Base-by-base conservation (phyloP, 2,113 vertebrate genomes). In the Misgurnus anguillicaudatus region DNA sequence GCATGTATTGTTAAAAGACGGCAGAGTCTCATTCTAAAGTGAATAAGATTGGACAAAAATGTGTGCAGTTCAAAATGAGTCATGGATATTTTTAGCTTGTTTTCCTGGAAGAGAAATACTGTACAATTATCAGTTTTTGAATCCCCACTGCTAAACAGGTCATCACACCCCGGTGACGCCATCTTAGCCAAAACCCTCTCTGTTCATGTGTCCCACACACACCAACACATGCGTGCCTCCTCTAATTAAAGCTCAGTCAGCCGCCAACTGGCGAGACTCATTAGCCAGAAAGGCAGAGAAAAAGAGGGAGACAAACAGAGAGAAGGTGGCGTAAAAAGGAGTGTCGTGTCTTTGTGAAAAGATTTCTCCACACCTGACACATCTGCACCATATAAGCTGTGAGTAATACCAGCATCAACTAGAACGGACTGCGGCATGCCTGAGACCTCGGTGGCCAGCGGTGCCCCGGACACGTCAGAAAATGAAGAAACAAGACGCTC, bases 381-480 rank as follows among this genome's bases (percentile, higher is more conserved):
- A 14, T 79, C 61, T 69, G 38, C 36, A 16, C 17, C 6, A 74
- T 73, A 82, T 80, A 87, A 84, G 85, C 85, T 86, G 87, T 90
- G 89, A 91, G 87, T 91, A 89, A 90, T 90, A 90, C 85, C 84
- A 83, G 85, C 85, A 81, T 86, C 87, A 89, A 90, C 85, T 67
- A 69, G 75, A 90, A 88, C 78, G 83, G 90, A 91, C 88, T 86
- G 86, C 78, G 17, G 62, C 36, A 11, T 78, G 61, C 75, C 60
- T 45, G 55, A 24, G 31, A 63, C 67, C 60, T 10, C 64, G n/a
- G 48, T 71, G 24, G 76, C 53, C 36, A 1, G 24, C 39, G 9
- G 10, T 21, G 53, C 53, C 62, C 17, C 42, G 39, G 64, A 77
- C 71, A 63, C 72, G 16, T 73, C 85, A 72, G 63, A 70, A 80